These are phyloP conservation scores for Reticulitermes speratus DNA, from an alignment of 1,140 invertebrate species.

Conservation along the genomic window DNA sequence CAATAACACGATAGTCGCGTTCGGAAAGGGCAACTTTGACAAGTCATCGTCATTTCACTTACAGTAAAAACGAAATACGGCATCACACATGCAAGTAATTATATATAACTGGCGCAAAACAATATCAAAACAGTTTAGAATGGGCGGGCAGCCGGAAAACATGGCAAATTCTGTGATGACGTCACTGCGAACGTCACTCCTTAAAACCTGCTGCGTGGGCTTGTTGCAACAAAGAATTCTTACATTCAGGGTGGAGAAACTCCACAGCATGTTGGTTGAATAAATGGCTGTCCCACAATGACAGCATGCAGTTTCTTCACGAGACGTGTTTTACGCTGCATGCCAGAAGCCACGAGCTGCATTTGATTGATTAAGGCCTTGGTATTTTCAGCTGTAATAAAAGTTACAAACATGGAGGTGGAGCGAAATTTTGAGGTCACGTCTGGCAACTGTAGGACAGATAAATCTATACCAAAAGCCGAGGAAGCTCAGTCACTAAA, in stretches of 20 bases:
- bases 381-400: neutral
- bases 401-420: too few relatives aligned
- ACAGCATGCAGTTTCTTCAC: too few relatives aligned
- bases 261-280: neutral
- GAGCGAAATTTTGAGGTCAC: too few relatives aligned
- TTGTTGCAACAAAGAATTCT: neutral
- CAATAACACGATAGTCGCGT: neutral
- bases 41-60: neutral
- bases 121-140: neutral
- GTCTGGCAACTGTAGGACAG: too few relatives aligned
- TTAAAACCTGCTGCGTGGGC: neutral
- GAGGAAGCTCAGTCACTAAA: too few relatives aligned
- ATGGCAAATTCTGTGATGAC: neutral
- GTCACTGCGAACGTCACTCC: neutral
- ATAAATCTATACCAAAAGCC: too few relatives aligned
- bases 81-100: neutral
- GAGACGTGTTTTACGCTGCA: neutral
- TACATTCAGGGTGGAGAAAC: neutral
- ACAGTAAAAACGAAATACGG: neutral
- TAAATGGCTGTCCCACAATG: neutral
- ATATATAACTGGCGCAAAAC: neutral
- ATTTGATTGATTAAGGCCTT: neutral
- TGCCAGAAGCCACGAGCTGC: neutral
- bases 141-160: neutral
- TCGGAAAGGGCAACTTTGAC: neutral